phyloP scores from a whole-genome alignment of 2,797 vertebrate genomes.

The Kryptolebias ocellatus region DNA sequence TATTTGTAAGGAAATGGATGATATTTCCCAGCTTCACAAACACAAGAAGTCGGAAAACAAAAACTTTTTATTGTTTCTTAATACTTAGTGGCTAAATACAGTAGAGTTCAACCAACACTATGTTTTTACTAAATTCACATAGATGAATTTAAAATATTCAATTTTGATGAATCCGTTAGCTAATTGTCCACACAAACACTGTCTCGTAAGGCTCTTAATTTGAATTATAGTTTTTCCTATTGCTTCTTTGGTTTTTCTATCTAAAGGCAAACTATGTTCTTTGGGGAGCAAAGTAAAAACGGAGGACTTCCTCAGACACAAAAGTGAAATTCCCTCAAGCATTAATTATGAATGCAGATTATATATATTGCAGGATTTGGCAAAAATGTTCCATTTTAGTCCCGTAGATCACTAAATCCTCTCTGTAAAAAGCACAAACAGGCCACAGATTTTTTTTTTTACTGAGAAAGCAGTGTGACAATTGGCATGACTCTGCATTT shows the following conservation, averaged over 20 bases:
- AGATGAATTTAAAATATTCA: neutral
- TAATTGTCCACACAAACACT: neutral
- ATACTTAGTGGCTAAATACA: too few species aligned
- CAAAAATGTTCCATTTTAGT: too few species aligned
- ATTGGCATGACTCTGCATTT: neutral
- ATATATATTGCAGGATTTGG: conserved; percentile 17
- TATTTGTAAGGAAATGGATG: too few species aligned
- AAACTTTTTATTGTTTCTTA: too few species aligned
- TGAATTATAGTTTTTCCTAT: neutral
- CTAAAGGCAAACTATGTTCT: neutral
- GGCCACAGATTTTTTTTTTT: neutral
- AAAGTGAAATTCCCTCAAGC: conserved; percentile 30
- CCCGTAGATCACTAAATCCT: neutral
- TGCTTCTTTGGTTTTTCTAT: neutral
- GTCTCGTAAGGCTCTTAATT: too few species aligned
- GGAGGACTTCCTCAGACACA: conserved; percentile 15
- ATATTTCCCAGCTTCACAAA: too few species aligned
- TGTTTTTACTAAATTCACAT: too few species aligned
- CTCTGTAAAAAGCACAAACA: neutral
- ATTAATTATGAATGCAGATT: conserved; percentile 52
- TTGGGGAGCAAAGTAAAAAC: neutral
- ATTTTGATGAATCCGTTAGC: neutral
- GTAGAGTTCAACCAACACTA: too few species aligned
- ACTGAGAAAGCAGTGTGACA: neutral
- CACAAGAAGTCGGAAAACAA: too few species aligned